phyloP scores from a whole-genome alignment of 2,888 invertebrate species.

The Drosophila borborema region DNA sequence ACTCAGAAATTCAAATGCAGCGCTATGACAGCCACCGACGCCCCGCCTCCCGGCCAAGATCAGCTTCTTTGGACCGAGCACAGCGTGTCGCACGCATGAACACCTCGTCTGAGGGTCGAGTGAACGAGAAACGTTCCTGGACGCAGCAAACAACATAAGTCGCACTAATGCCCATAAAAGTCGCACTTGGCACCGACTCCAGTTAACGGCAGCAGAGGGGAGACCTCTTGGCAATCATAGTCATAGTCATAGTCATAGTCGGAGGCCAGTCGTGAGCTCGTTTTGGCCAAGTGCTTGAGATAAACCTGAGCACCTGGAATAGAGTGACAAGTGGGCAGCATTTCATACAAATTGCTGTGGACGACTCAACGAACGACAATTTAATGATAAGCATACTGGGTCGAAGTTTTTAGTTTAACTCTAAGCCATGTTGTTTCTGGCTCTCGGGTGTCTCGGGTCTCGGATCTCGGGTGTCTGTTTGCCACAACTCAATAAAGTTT shows the following conservation, averaged over 20 bases:
- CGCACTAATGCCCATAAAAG: slow-evolving; percentile 80
- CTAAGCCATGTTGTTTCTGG: slow-evolving; percentile 16
- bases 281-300: slow-evolving; percentile 74
- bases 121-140: slow-evolving; percentile 46
- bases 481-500: slow-evolving; percentile 78
- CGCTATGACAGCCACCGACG: slow-evolving; percentile 61
- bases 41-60: not conserved
- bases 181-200: slow-evolving; percentile 59
- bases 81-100: slow-evolving; percentile 79
- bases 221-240: slow-evolving; percentile 11
- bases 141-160: slow-evolving; percentile 77
- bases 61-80: slow-evolving; percentile 37
- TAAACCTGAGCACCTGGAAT: slow-evolving; percentile 78
- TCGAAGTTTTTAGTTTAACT: slow-evolving; percentile 31
- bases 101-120: slow-evolving; percentile 61
- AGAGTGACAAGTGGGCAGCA: slow-evolving; percentile 80
- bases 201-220: slow-evolving; percentile 12
- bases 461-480: slow-evolving; percentile 28
- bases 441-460: slow-evolving; percentile 7
- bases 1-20: slow-evolving; percentile 78
- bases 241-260: slow-evolving; percentile 13
- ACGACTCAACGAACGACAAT: slow-evolving; percentile 70
- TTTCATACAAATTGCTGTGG: slow-evolving; percentile 79
- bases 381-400: slow-evolving; percentile 74
- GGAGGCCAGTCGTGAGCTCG: slow-evolving; percentile 52